Evolutionary conservation across 2,888 invertebrate genomes (phyloP).

Genomic region (Rhynchonema sp.): DNA sequence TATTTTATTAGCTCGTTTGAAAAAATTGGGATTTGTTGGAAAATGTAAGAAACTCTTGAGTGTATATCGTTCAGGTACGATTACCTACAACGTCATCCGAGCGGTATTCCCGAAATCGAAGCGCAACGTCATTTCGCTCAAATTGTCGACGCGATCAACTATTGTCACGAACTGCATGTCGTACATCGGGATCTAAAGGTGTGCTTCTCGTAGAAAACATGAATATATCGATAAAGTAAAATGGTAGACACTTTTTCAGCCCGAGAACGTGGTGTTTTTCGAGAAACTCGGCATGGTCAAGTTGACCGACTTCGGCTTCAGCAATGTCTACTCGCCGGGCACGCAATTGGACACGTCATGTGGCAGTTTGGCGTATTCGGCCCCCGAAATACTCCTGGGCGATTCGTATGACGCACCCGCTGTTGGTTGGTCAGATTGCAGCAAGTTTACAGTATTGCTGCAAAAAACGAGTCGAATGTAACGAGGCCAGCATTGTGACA

Average conservation of each 20-base stretch:
- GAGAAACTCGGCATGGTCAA: slow-evolving; percentile 78
- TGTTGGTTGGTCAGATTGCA: slow-evolving; percentile 52
- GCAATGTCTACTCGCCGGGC: slow-evolving; percentile 72
- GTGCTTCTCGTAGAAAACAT: no score
- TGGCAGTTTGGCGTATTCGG: slow-evolving; percentile 93
- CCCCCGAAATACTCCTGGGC: slow-evolving; percentile 91
- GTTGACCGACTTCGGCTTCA: slow-evolving; percentile 90
- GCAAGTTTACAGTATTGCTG: background rate
- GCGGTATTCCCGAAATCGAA: slow-evolving; percentile 44
- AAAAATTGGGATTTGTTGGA: no score
- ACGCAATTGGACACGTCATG: slow-evolving; percentile 92
- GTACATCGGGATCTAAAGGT: slow-evolving; percentile 73
- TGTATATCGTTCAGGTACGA: slow-evolving; percentile 52
- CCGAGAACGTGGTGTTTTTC: slow-evolving; percentile 98
- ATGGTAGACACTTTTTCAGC: slow-evolving; percentile 38
- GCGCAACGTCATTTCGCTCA: slow-evolving; percentile 68
- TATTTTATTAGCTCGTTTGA: no score
- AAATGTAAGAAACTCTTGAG: no score
- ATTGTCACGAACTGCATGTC: slow-evolving; percentile 79
- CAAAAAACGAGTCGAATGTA: no score
- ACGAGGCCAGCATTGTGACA: no score
- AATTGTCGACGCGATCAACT: slow-evolving; percentile 86
- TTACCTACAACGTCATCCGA: slow-evolving; percentile 70
- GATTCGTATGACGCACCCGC: slow-evolving; percentile 97
- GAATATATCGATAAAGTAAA: no score